Conservation (phyloP, 2,113 vertebrate genomes). For the Melanotaenia duboulayi region DNA sequence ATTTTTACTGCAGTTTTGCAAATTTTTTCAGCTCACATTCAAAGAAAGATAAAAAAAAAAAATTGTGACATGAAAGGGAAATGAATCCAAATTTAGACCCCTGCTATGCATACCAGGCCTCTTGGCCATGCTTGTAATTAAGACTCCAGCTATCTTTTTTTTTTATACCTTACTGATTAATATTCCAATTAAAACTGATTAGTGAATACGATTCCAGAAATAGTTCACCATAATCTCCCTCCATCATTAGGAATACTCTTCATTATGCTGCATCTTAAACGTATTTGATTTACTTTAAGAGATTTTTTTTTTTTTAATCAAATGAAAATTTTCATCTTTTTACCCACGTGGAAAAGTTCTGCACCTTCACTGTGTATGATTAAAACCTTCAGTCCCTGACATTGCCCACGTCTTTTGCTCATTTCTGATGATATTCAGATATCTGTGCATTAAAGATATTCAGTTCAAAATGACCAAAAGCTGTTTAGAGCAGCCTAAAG, state of each 20-base stretch:
- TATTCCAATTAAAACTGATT: constrained; percentile 1
- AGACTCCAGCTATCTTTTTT: not conserved
- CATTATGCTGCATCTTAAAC: not conserved
- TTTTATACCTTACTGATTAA: not conserved
- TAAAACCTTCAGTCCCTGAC: not conserved
- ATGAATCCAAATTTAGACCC: not conserved
- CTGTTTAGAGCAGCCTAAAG: too few species aligned
- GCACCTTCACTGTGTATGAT: not conserved
- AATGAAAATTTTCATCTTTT: not conserved
- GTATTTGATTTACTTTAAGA: not conserved
- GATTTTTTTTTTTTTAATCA: not conserved
- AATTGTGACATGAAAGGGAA: not conserved
- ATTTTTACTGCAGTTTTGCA: too few species aligned
- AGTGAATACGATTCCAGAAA: not conserved
- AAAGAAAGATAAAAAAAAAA: too few species aligned
- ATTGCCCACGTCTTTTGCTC: too few species aligned
- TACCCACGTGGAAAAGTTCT: too few species aligned
- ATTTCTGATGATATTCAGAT: too few species aligned
- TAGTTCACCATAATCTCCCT: not conserved
- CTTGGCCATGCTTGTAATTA: not conserved
- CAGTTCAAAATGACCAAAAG: too few species aligned
- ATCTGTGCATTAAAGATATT: too few species aligned
- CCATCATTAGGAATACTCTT: not conserved
- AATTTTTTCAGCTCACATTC: too few species aligned
- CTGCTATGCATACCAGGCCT: too few species aligned